Evolutionary conservation across 1,140 invertebrate species (phyloP).

Genomic region (Anastrepha obliqua): DNA sequence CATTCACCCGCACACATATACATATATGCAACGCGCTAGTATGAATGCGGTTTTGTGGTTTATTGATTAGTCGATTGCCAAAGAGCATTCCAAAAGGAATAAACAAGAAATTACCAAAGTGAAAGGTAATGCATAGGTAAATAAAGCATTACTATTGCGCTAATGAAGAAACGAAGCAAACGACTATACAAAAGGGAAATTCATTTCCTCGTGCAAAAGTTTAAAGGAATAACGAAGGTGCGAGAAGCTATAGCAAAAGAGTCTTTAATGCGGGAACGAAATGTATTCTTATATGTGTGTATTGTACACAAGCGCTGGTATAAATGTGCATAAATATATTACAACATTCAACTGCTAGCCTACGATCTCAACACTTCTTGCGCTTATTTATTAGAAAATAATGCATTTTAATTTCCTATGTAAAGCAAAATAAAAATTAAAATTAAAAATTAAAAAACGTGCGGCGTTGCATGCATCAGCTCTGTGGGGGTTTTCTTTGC

Average conservation of each 20-base stretch:
- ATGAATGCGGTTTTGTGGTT: conserved; percentile 8
- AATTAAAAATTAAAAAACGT: neutral
- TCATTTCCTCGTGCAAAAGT: neutral
- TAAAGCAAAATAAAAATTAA: neutral
- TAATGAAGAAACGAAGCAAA: neutral
- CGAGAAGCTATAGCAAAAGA: neutral
- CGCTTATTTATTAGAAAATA: conserved; percentile 29
- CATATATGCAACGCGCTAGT: neutral
- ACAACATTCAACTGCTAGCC: neutral
- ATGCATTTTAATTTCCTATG: conserved; percentile 25
- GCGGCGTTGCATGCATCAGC: neutral
- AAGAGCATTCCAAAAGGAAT: neutral
- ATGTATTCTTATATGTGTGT: neutral
- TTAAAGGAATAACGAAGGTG: neutral
- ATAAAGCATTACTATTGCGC: neutral
- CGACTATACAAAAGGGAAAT: neutral
- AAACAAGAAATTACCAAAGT: conserved; percentile 18
- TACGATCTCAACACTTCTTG: neutral
- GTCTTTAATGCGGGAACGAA: neutral
- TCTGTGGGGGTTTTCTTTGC: neutral
- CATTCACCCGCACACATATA: neutral
- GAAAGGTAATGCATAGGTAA: conserved; percentile 17
- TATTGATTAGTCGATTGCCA: conserved; percentile 27
- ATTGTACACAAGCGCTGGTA: neutral
- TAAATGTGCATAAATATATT: neutral